Evolutionary conservation across 2,888 invertebrate genomes (phyloP), one percentile per base, ranked within the genome.

Genomic region (Prosopocoilus inquinatus): DNA sequence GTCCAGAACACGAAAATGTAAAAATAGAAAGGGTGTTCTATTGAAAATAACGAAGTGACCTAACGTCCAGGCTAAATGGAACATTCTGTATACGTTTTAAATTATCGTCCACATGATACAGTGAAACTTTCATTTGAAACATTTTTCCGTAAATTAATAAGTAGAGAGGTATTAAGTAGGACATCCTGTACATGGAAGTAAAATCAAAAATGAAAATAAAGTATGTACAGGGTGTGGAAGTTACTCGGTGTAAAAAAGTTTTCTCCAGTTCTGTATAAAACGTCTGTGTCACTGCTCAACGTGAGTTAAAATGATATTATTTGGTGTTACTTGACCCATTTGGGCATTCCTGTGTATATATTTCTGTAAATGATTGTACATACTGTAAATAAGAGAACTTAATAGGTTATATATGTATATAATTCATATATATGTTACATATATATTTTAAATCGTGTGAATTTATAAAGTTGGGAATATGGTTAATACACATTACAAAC

Each of bases 361-460:
- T 59, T 65, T 55, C 66, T 69, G 67, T 68, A 70, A 63, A 64
- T 70, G 68, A 66, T 58, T 75, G 73, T 74, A 73, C 65, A 75
- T 73, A 73, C 53, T 77, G 76, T 76, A 76, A 61, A 75, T 75
- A 75, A 74, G 74, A 75, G 75, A 66, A 68, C 53, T 50, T 53
- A 54, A 47, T 57, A 57, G 52, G 50, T 46, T 35, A 48, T 53
- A 57, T 57, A 57, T 53, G 47, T 53, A 57, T 57, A 57, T 53
- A 54, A 54, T 53, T 50, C 54, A 52, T 56, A 56, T 56, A 56
- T 57, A 57, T 57, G 57, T 57, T 57, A 50, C 57, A 63, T 60
- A 73, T 73, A 72, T 71, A 72, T 74, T 73, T 75, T 70, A 73
- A 73, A 71, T 66, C 71, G 72, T 74, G 74, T 75, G 68, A 75